phyloP scores from a whole-genome alignment of 2,888 invertebrate genomes.

The Drosophila suboccidentalis region DNA sequence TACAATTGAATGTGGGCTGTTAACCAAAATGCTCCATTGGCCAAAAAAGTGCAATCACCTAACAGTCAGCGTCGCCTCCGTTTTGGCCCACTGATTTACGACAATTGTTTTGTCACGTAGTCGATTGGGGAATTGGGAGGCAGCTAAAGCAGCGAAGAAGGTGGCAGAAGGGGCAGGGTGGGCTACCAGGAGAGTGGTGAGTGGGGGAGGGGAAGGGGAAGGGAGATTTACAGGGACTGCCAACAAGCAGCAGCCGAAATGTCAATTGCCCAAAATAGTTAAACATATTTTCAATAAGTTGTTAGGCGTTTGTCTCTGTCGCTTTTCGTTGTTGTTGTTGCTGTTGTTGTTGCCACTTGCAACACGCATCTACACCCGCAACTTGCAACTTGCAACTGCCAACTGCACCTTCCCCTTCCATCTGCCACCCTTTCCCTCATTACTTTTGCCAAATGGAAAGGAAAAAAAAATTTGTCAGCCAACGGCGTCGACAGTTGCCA shows the following conservation, averaged over 20 bases:
- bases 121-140: slow-evolving; percentile 50
- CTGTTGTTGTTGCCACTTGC: slow-evolving; percentile 7
- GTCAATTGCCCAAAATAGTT: slow-evolving; percentile 80
- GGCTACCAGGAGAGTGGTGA: background rate
- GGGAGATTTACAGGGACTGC: slow-evolving; percentile 7
- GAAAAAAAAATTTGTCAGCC: slow-evolving; percentile 25
- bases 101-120: slow-evolving; percentile 81
- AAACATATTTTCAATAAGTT: slow-evolving; percentile 81
- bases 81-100: slow-evolving; percentile 73
- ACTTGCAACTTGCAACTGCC: slow-evolving; percentile 5
- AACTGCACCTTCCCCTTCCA: background rate
- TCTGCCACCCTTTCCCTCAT: slow-evolving; percentile 4
- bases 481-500: slow-evolving; percentile 3
- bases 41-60: slow-evolving; percentile 44
- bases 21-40: slow-evolving; percentile 55
- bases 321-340: slow-evolving; percentile 8
- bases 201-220: background rate
- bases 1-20: slow-evolving; percentile 59
- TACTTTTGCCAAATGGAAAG: slow-evolving; percentile 19
- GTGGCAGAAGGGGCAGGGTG: background rate
- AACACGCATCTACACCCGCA: slow-evolving; percentile 21
- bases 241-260: slow-evolving; percentile 67
- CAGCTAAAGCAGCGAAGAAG: background rate
- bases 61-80: slow-evolving; percentile 27
- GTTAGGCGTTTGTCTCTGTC: slow-evolving; percentile 75